Base-by-base conservation (phyloP, 1,140 invertebrate species). In the Hylaeus volcanicus region DNA sequence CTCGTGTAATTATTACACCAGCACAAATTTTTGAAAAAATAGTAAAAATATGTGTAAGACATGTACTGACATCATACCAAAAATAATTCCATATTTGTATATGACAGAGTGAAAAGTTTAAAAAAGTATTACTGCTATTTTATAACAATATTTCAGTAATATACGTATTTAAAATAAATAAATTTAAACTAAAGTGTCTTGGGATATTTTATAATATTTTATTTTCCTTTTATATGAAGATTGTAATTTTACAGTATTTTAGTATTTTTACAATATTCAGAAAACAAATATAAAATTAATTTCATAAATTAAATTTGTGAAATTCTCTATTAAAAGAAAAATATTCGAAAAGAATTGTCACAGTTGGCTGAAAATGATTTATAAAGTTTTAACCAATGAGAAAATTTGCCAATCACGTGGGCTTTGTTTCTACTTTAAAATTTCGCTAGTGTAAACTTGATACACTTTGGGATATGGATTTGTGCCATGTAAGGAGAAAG, bases 381-480 rank as follows among this genome's bases (percentile, higher is more conserved):
- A 68, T 55, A 55, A 43, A 56, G 8, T 37, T 1, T 15, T 6
- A 6, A 37, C 75, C 80, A 82, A 82, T 82, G 1, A 26, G 37
- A 82, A 8, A 2, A 3, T 53, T 26, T 37, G 12, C 80, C 80
- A 82, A 82, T 82, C 68, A 5, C 15, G 45, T 15, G n/a, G 15
- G 15, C 1, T 37, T 37, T n/a, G 9, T 53, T 15, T 80, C 37
- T 68, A 41, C 43, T 75, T 43, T 66, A 74, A 68, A 74, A 68
- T 75, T 55, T 60, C 43, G 61, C 65, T 51, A 71, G 51, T 69
- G 63, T 64, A 72, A 82, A 73, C 75, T 79, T 69, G 51, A 26
- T 26, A 26, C 26, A 26, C 26, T 26, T 26, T 26, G 26, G 26
- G 26, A 26, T 26, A 26, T 26, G 26, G 26, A 26, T 26, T 26